Evolutionary conservation across 1,140 invertebrate species (phyloP), one percentile per base, ranked within the genome.

Genomic region (Zeugodacus cucurbitae): DNA sequence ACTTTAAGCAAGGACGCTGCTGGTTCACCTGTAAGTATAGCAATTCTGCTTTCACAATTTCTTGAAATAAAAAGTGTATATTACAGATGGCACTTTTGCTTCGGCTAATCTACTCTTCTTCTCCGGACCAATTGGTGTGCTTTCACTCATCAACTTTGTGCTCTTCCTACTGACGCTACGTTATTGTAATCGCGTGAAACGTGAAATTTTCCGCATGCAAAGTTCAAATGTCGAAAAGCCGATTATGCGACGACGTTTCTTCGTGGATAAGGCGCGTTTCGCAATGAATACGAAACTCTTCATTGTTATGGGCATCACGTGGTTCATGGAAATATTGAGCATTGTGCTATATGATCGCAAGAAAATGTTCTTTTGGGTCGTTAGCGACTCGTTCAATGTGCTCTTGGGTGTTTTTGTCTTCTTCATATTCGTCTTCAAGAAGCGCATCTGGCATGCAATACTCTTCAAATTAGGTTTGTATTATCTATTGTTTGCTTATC

Each of bases 221-320:
- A 94, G 93, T 90, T 94, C 94, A 0, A 94, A 95, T 86, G 94
- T 94, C 89, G 90, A 95, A 67, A 91, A 94, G 87, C 89, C 93
- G 87, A 90, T 90, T 20, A 92, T 93, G 17, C 94, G 94, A 88
- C 93, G 91, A 89, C 94, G 94, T 87, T 96, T 96, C 90, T 94
- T 95, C 86, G 94, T 95, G 64, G 95, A 96, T 89, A 95, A 94
- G 93, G 95, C 94, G n/a, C 95, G 95, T 90, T 95, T 96, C 82
- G 91, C 95, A 22, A 94, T 97, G 92, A 96, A 96, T 89, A 92
- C 96, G 0, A 97, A 97, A 90, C 90, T 97, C 5, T 97, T 96
- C 93, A 92, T 96, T 62, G 95, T 97, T 1, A 97, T 97, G 96
- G 96, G 96, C 29, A 95, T 97, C 0, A 95, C 95, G 0, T 97